Conservation (phyloP, 2,113 vertebrate genomes). For the Tupaia tana region DNA sequence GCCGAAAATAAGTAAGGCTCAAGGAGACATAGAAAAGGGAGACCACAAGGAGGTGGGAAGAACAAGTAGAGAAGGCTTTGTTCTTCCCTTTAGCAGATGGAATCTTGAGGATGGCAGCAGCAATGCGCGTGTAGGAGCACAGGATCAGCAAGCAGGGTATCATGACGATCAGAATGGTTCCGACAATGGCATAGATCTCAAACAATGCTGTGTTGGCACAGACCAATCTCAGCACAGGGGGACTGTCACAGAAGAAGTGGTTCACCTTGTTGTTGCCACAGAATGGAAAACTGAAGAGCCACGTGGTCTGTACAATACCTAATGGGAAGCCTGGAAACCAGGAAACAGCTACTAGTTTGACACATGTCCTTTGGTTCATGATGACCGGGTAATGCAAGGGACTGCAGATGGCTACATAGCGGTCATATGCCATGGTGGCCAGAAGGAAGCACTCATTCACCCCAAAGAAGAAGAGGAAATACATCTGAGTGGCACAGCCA, state of each 20-base stretch:
- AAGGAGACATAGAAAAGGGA: conserved; percentile 73
- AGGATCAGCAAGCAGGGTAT: too few species aligned
- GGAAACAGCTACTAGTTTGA: conserved; percentile 34
- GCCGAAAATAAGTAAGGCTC: conserved; percentile 65
- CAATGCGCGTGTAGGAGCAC: too few species aligned
- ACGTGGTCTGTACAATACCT: too few species aligned
- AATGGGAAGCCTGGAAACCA: conserved; percentile 26
- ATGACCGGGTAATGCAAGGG: conserved; percentile 60
- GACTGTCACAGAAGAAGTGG: too few species aligned
- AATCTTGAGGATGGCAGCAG: conserved; percentile 67
- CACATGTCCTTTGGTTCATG: conserved; percentile 51
- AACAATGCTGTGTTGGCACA: too few species aligned
- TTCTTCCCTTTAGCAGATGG: conserved; percentile 61
- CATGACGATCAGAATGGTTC: too few species aligned
- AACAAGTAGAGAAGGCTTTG: conserved; percentile 76
- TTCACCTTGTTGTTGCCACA: too few species aligned
- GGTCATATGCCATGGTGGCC: conserved; percentile 70
- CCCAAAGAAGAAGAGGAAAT: conserved; percentile 70
- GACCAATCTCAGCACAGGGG: too few species aligned
- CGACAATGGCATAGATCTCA: too few species aligned
- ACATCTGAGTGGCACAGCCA: conserved; percentile 64
- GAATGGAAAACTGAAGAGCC: too few species aligned
- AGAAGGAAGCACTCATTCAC: conserved; percentile 62
- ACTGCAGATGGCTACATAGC: conserved; percentile 71
- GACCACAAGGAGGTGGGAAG: conserved; percentile 75